These are phyloP conservation scores for Onychostoma macrolepis DNA, from an alignment of 2,113 vertebrate genomes.

Conservation along the genomic window DNA sequence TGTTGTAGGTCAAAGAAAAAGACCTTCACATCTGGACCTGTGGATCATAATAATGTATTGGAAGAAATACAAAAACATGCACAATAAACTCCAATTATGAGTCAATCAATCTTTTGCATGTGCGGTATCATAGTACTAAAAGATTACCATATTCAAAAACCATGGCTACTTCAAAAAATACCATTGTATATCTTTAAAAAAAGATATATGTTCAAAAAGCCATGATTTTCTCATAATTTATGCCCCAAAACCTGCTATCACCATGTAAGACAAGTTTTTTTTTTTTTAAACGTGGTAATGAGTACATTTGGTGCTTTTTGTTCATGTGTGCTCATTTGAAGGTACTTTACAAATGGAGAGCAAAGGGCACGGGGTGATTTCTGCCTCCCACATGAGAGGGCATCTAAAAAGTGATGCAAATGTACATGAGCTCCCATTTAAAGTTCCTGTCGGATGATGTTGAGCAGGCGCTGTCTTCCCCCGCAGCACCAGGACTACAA, in stretches of 20 bases:
- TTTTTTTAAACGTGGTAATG: not conserved
- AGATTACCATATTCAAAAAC: not conserved
- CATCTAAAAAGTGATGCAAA: conserved; percentile 41
- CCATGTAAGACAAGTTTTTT: not conserved
- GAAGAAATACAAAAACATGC: not conserved
- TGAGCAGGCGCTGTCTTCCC: conserved; percentile 29
- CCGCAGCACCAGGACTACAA: conserved; percentile 12
- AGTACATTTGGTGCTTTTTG: not conserved
- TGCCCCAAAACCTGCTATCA: not conserved
- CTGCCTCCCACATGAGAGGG: conserved; percentile 49
- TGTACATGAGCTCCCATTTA: conserved; percentile 11
- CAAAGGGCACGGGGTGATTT: conserved; percentile 49
- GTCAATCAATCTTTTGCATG: not conserved
- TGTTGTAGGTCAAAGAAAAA: not conserved
- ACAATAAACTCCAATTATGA: not conserved
- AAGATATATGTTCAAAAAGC: not conserved
- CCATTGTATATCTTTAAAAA: not conserved
- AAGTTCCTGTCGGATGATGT: not conserved
- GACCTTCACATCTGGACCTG: not conserved
- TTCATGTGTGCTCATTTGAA: not conserved
- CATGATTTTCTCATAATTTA: not conserved
- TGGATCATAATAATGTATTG: not conserved
- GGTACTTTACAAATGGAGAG: not conserved
- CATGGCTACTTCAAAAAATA: not conserved
- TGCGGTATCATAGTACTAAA: not conserved